phyloP scores from a whole-genome alignment of 2,113 vertebrate species.

The Sebastes schlegelii region DNA sequence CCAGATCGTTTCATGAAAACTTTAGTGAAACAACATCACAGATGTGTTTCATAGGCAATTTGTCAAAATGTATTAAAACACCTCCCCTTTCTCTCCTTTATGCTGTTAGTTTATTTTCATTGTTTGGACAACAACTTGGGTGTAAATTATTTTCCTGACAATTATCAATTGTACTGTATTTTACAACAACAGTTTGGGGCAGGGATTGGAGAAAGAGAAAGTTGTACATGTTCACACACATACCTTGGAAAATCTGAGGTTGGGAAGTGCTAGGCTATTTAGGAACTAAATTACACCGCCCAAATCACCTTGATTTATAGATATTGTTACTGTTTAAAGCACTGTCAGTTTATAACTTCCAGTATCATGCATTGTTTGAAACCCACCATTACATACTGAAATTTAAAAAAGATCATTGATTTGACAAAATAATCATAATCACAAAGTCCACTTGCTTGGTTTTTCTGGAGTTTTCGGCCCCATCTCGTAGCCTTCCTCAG shows the following conservation, averaged over 20 bases:
- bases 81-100: background rate
- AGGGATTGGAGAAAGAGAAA: background rate
- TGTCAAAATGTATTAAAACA: constrained; percentile 10
- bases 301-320: constrained; percentile 10
- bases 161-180: constrained; percentile 16
- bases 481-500: no score
- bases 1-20: background rate
- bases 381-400: background rate
- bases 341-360: background rate
- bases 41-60: background rate
- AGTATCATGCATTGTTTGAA: constrained; percentile 16
- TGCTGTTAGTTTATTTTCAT: background rate
- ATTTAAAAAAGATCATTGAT: background rate
- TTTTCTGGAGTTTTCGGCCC: no score
- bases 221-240: constrained; percentile 11
- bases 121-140: constrained; percentile 9
- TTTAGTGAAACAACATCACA: background rate
- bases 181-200: constrained; percentile 6
- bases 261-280: constrained; percentile 33
- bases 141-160: constrained; percentile 22
- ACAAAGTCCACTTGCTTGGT: no score
- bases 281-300: constrained; percentile 32
- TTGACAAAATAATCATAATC: background rate
- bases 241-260: constrained; percentile 18
- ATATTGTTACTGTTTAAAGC: constrained; percentile 28